Base-by-base conservation (phyloP, 92 coral and sea anemone species). In the Meandrina meandrites region DNA sequence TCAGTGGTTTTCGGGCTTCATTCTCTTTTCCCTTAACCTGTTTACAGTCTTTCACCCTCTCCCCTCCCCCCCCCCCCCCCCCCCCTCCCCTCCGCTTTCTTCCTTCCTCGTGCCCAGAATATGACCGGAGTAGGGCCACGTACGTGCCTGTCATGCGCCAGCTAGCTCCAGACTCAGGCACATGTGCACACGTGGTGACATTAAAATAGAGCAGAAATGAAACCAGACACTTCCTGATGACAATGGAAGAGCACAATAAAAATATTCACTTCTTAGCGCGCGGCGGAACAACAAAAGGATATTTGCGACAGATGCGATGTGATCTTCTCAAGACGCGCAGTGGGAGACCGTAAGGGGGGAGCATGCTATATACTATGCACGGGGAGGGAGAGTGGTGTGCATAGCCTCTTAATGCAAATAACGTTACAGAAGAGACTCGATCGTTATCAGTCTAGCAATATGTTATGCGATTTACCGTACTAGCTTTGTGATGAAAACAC, bases 221-320 rank as follows among this genome's bases (percentile, higher is more conserved):
- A 76, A 85, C 76, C 21, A 15, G 83, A 85, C 58, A 77, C 88
- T 85, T 78, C 76, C 75, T 32, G 58, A 40, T 85, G 88, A 85
- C 88, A 85, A 60, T 34, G 53, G 42, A 76, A 77, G 24, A 30
- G 48, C 82, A 76, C 88, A 76, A 85, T 85, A 68, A 76, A 76
- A 57, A 77, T 85, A 64, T 64, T 85, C 87, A 73, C 81, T 42
- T 60, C 82, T 47, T 35, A 60, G 57, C 82, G 47, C 82, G 47
- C 31, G 71, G 75, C 88, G 88, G 88, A 60, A 85, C 75, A 85
- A 85, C 82, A 85, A 85, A 83, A 77, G 83, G 35, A 76, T 85
- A 34, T 48, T 67, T 76, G 77, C 88, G 88, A 78, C 88, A 85
- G 88, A 85, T 85, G 88, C 76, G 37, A 85, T 80, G 58, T 64